Percentiles rank a stretch among this genome's conserved stretches.
phyloP scores from a whole-genome alignment of 2,797 vertebrate species.

The Anguilla obscura region DNA sequence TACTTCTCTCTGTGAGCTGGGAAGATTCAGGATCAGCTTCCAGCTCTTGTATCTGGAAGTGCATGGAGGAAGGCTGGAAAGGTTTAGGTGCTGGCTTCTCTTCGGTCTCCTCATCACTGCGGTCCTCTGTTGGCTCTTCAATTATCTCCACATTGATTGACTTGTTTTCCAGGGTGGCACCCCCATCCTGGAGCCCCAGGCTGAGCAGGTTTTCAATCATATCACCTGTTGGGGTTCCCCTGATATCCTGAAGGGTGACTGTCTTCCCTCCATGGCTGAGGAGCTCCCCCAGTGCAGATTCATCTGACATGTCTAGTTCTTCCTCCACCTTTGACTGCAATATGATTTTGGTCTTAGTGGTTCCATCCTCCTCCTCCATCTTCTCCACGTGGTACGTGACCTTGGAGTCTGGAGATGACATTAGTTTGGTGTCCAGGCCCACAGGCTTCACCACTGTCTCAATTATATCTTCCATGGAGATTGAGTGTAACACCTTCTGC shows the following conservation, averaged over 20 bases:
- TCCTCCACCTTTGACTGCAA: slow-evolving; percentile 85
- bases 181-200: slow-evolving; percentile 74
- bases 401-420: slow-evolving; percentile 72
- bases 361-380: slow-evolving; percentile 77
- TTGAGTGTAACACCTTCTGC: slow-evolving; percentile 67
- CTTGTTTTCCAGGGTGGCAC: slow-evolving; percentile 68
- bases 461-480: slow-evolving; percentile 85
- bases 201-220: slow-evolving; percentile 82
- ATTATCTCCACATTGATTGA: slow-evolving; percentile 87
- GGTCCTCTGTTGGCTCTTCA: slow-evolving; percentile 79
- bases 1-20: slow-evolving; percentile 51
- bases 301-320: slow-evolving; percentile 75
- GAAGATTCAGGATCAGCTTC: slow-evolving; percentile 69
- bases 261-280: slow-evolving; percentile 74
- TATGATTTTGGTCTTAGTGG: slow-evolving; percentile 81
- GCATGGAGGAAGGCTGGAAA: slow-evolving; percentile 63
- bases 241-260: slow-evolving; percentile 73
- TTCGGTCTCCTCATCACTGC: slow-evolving; percentile 64
- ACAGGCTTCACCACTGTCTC: slow-evolving; percentile 82
- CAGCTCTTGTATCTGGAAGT: slow-evolving; percentile 86
- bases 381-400: slow-evolving; percentile 80
- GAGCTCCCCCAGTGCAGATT: slow-evolving; percentile 69
- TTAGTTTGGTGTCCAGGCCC: slow-evolving; percentile 62
- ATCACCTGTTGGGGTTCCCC: slow-evolving; percentile 72
- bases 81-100: slow-evolving; percentile 63